phyloP scores from a whole-genome alignment of 2,797 vertebrate species.

The Prionace glauca region DNA sequence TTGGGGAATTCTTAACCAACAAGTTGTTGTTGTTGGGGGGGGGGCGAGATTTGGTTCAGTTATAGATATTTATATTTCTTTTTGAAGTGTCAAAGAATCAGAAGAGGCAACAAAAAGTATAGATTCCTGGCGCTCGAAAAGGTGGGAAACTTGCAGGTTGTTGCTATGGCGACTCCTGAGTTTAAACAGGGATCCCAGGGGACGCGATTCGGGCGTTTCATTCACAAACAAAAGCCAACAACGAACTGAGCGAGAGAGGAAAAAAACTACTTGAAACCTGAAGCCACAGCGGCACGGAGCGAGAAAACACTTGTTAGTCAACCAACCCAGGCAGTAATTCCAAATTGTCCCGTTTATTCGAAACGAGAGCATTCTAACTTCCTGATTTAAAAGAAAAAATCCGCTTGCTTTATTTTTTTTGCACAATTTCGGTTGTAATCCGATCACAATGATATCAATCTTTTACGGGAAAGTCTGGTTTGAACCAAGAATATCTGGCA shows the following conservation, averaged over 20 bases:
- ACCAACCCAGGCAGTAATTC: not conserved
- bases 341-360: not conserved
- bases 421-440: not conserved
- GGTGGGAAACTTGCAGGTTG: not conserved
- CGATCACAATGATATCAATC: not conserved
- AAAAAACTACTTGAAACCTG: not conserved
- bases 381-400: not conserved
- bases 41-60: not conserved
- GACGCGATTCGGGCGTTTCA: conserved; percentile 27
- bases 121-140: not conserved
- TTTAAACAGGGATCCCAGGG: conserved; percentile 9
- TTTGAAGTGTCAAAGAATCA: not conserved
- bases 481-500: not conserved
- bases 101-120: not conserved
- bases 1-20: not conserved
- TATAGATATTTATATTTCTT: not conserved
- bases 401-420: not conserved
- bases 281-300: not conserved
- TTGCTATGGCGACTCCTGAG: not conserved
- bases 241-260: not conserved
- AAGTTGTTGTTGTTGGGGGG: not conserved
- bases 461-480: not conserved
- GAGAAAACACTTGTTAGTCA: not conserved
- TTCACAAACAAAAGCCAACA: conserved; percentile 26
- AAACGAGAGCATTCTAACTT: not conserved